Evolutionary conservation across 2,888 invertebrate species (phyloP).

Genomic region (Incurvaria masculella): DNA sequence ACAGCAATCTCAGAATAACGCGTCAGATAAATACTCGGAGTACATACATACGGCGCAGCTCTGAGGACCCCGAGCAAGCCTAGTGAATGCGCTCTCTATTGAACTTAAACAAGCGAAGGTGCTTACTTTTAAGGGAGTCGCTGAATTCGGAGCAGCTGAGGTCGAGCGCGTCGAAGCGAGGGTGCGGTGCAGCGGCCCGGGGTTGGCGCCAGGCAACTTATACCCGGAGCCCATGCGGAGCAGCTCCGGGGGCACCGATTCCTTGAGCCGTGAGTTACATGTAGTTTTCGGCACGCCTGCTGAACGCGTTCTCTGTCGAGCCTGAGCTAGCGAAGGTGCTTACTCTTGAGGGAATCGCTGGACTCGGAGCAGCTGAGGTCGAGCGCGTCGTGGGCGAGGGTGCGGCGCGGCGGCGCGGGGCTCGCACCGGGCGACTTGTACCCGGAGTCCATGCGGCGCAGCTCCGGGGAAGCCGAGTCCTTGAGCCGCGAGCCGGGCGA

Average conservation of each 20-base stretch:
- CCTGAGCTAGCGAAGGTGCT: no score
- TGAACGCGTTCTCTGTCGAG: not conserved
- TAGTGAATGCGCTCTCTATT: not conserved
- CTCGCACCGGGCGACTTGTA: constrained; percentile 53
- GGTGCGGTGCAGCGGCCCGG: constrained; percentile 38
- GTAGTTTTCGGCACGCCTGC: no score
- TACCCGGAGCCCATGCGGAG: constrained; percentile 56
- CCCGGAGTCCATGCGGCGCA: constrained; percentile 53
- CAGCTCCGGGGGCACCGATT: no score
- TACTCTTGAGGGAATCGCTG: constrained; percentile 44
- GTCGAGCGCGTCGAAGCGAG: constrained; percentile 44
- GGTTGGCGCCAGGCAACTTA: constrained; percentile 50
- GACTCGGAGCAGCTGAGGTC: constrained; percentile 40
- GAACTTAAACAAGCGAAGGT: no score
- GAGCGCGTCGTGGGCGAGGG: constrained; percentile 43
- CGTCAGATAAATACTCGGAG: not conserved
- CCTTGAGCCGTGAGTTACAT: constrained; percentile 51
- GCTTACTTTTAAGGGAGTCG: constrained; percentile 42
- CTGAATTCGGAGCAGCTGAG: constrained; percentile 39
- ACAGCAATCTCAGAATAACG: no score
- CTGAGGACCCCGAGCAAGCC: no score
- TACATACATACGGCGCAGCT: no score
- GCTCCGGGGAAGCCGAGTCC: constrained; percentile 52
- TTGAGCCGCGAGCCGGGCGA: constrained; percentile 53
- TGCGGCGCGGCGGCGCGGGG: constrained; percentile 40